Evolutionary conservation across 2,797 vertebrate genomes (phyloP), one percentile per base, ranked within the genome.

Genomic region (Phrynocephalus vlangalii): DNA sequence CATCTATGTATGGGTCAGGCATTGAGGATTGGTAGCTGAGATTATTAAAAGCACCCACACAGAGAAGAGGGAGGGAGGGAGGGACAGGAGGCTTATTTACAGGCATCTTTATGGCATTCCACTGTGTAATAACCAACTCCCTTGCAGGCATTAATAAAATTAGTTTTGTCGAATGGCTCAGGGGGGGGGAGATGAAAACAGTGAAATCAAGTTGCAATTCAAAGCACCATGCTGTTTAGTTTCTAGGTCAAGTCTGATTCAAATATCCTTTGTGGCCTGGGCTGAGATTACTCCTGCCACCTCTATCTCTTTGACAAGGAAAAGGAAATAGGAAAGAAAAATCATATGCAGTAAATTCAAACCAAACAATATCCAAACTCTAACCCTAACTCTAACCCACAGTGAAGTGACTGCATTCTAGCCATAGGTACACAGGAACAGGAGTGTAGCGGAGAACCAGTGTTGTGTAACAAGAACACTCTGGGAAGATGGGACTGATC

Each of bases 81-180:
- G 22, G 15, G 56, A 73, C 15, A 26, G 88, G 48, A 91, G 91
- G 82, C 85, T 94, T 91, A 85, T 93, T 91, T 94, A 86, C 87
- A 89, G 56, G 33, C 88, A 79, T 89, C 90, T 91, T 91, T 50
- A 10, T 0, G 79, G 87, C 0, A 50, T 30, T 84, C 33, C 50
- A 68, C 71, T 33, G 30, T 80, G 85, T 52, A 87, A 88, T 84
- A 91, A 89, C 91, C 89, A 87, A 82, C 85, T 90, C 89, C 89
- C 93, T 91, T 93, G 92, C 88, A 89, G 90, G 87, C 15, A n/a
- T 76, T 91, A 90, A 93, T 10, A 2, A 91, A 88, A 78, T 71
- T 33, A 89, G 91, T 86, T n/a, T 0, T 22, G n/a, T 9, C 3
- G 79, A 0, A 2, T 84, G 79, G 83, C 82, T 88, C 67, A 86